These are phyloP conservation scores for Silurus meridionalis DNA, from an alignment of 2,113 vertebrate genomes.

Conservation along the genomic window DNA sequence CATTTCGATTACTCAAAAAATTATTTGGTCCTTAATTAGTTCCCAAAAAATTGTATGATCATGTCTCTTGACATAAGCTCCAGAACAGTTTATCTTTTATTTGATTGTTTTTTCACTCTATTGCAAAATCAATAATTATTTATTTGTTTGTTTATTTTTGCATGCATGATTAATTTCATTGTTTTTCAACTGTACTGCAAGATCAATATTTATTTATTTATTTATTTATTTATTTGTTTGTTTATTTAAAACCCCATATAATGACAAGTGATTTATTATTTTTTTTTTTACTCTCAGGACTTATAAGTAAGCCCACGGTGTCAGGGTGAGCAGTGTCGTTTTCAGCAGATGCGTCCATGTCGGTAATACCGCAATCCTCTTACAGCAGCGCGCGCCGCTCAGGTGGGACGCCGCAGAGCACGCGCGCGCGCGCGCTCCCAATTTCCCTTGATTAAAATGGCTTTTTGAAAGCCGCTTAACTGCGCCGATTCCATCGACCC, in stretches of 20 bases:
- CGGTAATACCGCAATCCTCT: constrained; percentile 61
- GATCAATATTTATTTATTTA: background rate
- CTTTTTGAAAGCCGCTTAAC: constrained; percentile 74
- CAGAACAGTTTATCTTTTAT: background rate
- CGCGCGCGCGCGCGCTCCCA: constrained; percentile 46
- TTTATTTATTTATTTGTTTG: too few species aligned
- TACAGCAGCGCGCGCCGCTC: constrained; percentile 56
- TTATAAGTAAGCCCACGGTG: background rate
- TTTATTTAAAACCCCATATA: too few species aligned
- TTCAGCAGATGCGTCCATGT: constrained; percentile 19
- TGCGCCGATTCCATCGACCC: constrained; percentile 55
- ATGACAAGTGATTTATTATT: background rate
- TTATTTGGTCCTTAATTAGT: background rate
- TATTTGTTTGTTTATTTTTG: too few species aligned
- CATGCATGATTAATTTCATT: background rate
- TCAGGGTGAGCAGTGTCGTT: background rate
- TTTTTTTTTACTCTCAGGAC: background rate
- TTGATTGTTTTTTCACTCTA: background rate
- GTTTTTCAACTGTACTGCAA: background rate
- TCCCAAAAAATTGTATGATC: background rate
- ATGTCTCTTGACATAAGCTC: background rate
- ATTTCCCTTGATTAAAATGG: constrained; percentile 78
- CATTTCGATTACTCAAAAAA: background rate
- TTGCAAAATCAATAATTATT: background rate
- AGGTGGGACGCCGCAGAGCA: constrained; percentile 55